A percentile compares a stretch with the other conserved stretches of the same genome.
These are phyloP conservation scores for Barypeithes pellucidus DNA, from an alignment of 2,888 invertebrate genomes.

Conservation along the genomic window DNA sequence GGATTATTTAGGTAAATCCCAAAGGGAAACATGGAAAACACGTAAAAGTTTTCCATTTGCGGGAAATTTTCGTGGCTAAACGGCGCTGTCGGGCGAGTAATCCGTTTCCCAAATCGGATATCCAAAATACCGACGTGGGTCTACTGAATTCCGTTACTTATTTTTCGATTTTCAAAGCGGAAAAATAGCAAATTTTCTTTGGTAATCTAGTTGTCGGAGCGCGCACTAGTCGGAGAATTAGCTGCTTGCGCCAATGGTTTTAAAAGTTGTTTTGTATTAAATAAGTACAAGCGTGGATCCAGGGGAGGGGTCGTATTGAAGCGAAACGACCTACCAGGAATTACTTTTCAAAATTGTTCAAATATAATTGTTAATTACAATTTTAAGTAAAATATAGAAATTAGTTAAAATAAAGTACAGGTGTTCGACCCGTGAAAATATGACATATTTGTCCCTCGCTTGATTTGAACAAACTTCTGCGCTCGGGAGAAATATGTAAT, in stretches of 20 bases:
- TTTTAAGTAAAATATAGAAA: no score
- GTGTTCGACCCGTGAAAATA: no score
- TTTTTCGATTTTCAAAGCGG: constrained; percentile 34
- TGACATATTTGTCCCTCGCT: no score
- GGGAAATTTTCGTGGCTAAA: constrained; percentile 24
- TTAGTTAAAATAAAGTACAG: no score
- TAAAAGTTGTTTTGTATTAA: no score
- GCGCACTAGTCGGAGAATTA: neutral
- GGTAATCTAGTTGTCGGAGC: constrained; percentile 28
- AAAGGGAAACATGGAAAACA: constrained; percentile 32
- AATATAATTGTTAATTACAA: no score
- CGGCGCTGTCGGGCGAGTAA: constrained; percentile 18
- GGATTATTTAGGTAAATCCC: constrained; percentile 35
- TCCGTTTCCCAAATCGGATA: constrained; percentile 33
- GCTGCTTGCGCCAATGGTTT: constrained; percentile 10
- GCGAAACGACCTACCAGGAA: no score
- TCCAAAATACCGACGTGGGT: constrained; percentile 21
- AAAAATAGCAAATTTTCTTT: constrained; percentile 29
- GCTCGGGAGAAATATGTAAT: no score
- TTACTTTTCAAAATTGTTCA: no score
- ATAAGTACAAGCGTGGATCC: no score
- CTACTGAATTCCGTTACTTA: constrained; percentile 23
- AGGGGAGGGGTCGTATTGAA: no score
- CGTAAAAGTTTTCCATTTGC: constrained; percentile 39
- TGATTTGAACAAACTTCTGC: no score